These are phyloP conservation scores for Eristalis intricaria DNA, from an alignment of 2,888 invertebrate genomes.

Conservation along the genomic window DNA sequence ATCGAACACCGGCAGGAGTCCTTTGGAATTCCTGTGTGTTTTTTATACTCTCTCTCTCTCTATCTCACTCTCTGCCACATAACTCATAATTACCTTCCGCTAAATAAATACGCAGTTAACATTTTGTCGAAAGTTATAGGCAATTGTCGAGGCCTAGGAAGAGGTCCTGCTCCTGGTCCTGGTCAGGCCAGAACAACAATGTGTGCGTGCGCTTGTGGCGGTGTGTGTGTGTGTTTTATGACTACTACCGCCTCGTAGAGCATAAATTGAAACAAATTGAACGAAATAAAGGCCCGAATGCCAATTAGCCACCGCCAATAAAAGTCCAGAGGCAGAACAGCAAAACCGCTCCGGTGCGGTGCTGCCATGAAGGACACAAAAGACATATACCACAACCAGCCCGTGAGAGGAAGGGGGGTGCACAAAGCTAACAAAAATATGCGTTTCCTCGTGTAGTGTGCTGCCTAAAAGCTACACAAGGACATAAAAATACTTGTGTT, in stretches of 20 bases:
- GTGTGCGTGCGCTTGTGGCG: not conserved
- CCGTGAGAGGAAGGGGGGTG: not conserved
- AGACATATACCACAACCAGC: not conserved
- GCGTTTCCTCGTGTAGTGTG: constrained; percentile 15
- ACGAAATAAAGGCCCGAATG: constrained; percentile 63
- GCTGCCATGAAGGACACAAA: not conserved
- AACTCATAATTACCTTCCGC: constrained; percentile 69
- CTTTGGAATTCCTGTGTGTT: not conserved
- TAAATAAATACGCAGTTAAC: constrained; percentile 67
- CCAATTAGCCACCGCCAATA: constrained; percentile 64
- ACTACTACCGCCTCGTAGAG: constrained; percentile 38
- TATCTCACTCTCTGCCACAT: constrained; percentile 14
- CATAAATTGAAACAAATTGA: constrained; percentile 71
- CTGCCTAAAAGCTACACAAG: constrained; percentile 20
- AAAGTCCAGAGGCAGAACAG: constrained; percentile 37
- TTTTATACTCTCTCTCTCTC: constrained; percentile 17
- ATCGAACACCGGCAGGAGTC: not conserved
- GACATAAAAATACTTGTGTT: constrained; percentile 57
- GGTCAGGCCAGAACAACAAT: not conserved
- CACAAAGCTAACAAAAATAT: not conserved
- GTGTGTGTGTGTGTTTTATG: constrained; percentile 27
- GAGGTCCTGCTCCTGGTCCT: not conserved
- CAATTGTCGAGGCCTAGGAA: constrained; percentile 21
- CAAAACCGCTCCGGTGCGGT: not conserved
- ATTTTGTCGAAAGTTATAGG: constrained; percentile 56